These are phyloP conservation scores for Chinchilla lanigera DNA, from an alignment of 2,113 vertebrate species.

Conservation along the genomic window DNA sequence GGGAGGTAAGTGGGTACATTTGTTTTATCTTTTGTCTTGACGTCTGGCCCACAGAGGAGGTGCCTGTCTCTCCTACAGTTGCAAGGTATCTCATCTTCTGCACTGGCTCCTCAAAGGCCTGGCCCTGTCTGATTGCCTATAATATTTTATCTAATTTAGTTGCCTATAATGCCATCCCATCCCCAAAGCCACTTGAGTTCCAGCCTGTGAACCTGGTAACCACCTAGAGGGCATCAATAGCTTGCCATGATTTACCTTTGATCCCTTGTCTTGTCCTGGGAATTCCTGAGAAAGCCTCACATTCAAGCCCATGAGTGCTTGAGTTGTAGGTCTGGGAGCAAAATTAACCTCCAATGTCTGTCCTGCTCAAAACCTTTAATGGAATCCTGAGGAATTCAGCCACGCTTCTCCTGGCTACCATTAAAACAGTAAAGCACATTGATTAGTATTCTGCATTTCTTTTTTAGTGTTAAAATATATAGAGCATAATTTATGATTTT, in stretches of 20 bases:
- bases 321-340: neutral
- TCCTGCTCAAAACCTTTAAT: neutral
- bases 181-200: too few species aligned
- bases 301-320: neutral
- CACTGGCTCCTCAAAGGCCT: too few species aligned
- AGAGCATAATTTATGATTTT: neutral
- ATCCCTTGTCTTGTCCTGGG: neutral
- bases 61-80: too few species aligned
- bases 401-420: neutral
- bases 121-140: too few species aligned
- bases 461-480: neutral
- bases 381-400: neutral
- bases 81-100: too few species aligned
- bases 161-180: too few species aligned
- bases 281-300: neutral
- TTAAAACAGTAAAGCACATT: neutral
- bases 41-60: too few species aligned
- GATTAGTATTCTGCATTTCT: neutral
- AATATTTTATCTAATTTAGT: too few species aligned
- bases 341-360: neutral
- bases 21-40: too few species aligned
- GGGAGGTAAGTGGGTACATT: too few species aligned
- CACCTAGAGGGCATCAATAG: neutral
- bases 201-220: neutral
- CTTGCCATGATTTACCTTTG: too few species aligned